Base-by-base conservation (phyloP, 1,140 invertebrate genomes). In the Archegozetes longisetosus region DNA sequence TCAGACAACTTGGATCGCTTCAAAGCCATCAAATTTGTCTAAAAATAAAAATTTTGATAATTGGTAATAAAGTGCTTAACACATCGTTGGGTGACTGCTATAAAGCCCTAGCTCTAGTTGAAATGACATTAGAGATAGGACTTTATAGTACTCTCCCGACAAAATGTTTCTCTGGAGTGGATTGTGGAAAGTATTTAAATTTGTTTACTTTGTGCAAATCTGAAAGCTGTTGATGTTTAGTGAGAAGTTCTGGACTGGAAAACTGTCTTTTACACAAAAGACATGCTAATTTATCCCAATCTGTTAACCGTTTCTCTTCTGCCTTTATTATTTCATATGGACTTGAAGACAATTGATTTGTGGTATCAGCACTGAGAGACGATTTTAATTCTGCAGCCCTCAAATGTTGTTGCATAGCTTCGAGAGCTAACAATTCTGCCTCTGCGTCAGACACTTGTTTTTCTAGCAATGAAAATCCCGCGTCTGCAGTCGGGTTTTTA, bases 201-300 rank as follows among this genome's bases (percentile, higher is more conserved):
- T 6, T 22, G 29, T 27, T 40, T 66, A 74, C 77, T 69, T 94
- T 95, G 68, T 99, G 95, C 32, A 99, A 76, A 62, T 94, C 86
- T 2, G 94, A 98, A 61, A 96, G 75, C 62, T 92, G 85, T 58
- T 86, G 82, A 73, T 99, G 95, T 68, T 93, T 93, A 2, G 82
- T 75, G 4, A 98, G 76, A 0, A 84, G 83, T 62, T 98, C 93
- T 61, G 82, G 80, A 47, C 84, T 91, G 25, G 86, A 83, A 68
- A 98, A 95, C 69, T 90, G 86, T 58, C 95, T 76, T 72, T 97
- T 97, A 71, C 95, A 99, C 0, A 99, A 74, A 3, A 97, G 74
- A 73, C 95, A 99, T 0, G 91, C 89, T 17, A 96, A 70, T 72
- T 94, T 96, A 1, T 75, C 75, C 78, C 84, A 88, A 72, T 98